Conservation (phyloP, 2,797 vertebrate species). For the Gymnoscopelus braueri region DNA sequence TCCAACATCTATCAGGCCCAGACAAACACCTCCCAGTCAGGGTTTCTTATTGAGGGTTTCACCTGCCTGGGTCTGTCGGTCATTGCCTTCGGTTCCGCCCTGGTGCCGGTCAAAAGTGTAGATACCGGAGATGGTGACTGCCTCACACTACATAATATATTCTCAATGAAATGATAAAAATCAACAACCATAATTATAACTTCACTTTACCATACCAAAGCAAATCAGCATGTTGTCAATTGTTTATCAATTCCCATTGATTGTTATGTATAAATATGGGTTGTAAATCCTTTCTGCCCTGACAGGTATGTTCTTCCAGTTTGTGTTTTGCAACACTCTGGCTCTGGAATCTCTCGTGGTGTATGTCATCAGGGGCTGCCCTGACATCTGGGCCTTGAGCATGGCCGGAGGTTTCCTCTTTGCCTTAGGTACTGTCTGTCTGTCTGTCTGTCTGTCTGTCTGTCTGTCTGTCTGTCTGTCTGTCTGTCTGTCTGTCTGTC, state of each 20-base stretch:
- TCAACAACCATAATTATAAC: neutral
- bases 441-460: constrained; percentile 4
- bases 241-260: neutral
- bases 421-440: constrained; percentile 16
- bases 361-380: constrained; percentile 24
- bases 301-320: constrained; percentile 38
- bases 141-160: neutral
- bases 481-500: constrained; percentile 1
- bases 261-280: neutral
- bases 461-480: neutral
- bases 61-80: constrained; percentile 22
- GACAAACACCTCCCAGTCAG: neutral
- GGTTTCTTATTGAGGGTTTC: constrained; percentile 25
- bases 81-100: constrained; percentile 21
- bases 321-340: constrained; percentile 30
- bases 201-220: too few species aligned
- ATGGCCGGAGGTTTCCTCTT: constrained; percentile 18
- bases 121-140: constrained; percentile 23
- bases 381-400: constrained; percentile 22
- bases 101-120: constrained; percentile 19
- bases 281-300: neutral
- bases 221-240: neutral
- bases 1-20: constrained; percentile 3
- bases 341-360: constrained; percentile 17
- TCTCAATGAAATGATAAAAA: neutral